A percentile compares a stretch with the other conserved stretches of the same genome.
Conservation (phyloP, 2,113 vertebrate genomes). For the Empidonax traillii region DNA sequence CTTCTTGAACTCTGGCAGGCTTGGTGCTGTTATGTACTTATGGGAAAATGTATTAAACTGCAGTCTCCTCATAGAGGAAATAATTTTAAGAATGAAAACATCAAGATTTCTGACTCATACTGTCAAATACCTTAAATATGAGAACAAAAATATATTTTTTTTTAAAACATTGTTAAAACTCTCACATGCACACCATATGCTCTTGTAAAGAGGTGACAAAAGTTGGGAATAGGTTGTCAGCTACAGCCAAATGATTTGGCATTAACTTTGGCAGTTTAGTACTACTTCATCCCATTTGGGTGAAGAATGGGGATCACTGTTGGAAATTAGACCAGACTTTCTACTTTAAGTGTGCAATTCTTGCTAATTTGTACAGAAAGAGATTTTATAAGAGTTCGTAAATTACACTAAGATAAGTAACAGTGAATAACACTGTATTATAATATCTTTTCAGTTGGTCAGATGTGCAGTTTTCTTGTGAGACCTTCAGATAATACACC, state of each 20-base stretch:
- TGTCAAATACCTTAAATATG: not conserved
- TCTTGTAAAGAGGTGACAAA: slow-evolving; percentile 9
- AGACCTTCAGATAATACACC: slow-evolving; percentile 97
- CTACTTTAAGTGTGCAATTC: not conserved
- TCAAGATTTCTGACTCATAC: not conserved
- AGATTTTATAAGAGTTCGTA: not conserved
- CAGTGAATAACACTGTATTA: not conserved
- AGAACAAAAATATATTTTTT: not conserved
- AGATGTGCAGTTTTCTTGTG: slow-evolving; percentile 93
- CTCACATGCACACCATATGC: not conserved
- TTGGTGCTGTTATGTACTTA: not conserved
- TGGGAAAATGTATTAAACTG: not conserved
- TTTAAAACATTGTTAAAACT: not conserved
- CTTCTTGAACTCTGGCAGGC: not conserved
- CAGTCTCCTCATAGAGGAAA: not conserved
- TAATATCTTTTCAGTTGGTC: slow-evolving; percentile 80
- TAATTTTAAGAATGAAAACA: not conserved
- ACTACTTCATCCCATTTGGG: not conserved
- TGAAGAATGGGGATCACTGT: not conserved
- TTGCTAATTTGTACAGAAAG: not conserved
- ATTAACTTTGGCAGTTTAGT: not conserved
- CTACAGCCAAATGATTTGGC: not conserved
- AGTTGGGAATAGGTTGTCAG: not conserved
- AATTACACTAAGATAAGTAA: not conserved
- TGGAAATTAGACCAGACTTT: not conserved